Conservation (phyloP, 2,113 vertebrate species). For the Dicrurus megarhynchus region DNA sequence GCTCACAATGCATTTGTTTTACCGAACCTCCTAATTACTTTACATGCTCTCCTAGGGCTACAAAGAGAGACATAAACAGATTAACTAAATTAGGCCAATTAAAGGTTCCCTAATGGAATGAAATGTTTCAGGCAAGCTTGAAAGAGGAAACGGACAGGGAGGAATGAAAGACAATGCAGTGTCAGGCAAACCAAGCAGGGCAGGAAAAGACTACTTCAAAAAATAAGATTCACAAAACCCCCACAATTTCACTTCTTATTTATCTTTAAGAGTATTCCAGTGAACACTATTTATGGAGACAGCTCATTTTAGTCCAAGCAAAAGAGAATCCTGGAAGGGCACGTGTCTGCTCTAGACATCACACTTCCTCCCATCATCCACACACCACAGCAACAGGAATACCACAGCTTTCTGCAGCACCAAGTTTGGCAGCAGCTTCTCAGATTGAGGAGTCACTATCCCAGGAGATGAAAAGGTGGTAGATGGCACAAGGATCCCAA, state of each 20-base stretch:
- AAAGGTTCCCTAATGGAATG: slow-evolving; percentile 72
- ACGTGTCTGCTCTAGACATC: background rate
- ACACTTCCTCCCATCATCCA: background rate
- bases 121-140: slow-evolving; percentile 62
- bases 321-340: background rate
- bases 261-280: background rate
- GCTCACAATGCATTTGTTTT: slow-evolving; percentile 30
- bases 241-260: background rate
- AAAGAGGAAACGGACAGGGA: slow-evolving; percentile 13
- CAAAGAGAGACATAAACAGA: slow-evolving; percentile 69
- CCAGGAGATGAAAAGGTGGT: background rate
- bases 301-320: background rate
- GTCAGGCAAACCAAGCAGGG: background rate
- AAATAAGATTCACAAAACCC: background rate
- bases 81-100: slow-evolving; percentile 74
- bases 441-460: background rate
- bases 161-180: background rate
- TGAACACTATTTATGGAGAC: background rate
- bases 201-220: background rate
- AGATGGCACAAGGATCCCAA: background rate
- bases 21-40: slow-evolving; percentile 68
- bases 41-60: slow-evolving; percentile 65
- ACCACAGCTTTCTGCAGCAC: background rate
- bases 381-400: background rate
- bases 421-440: background rate